These are phyloP conservation scores for Otocyon megalotis DNA, from an alignment of 2,113 vertebrate genomes.

Conservation along the genomic window DNA sequence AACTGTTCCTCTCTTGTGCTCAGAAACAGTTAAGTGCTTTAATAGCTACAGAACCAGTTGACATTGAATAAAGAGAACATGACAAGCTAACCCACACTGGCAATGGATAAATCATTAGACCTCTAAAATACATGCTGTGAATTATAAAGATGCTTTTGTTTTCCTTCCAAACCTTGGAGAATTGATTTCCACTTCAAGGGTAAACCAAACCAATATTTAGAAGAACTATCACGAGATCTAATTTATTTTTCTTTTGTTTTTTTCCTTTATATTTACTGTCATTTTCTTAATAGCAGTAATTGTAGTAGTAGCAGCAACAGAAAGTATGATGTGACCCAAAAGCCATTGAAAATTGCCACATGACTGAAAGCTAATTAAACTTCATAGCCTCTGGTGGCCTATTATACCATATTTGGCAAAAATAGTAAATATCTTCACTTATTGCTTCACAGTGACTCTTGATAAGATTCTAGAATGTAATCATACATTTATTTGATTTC, in stretches of 20 bases:
- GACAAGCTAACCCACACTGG: background rate
- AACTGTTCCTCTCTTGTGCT: conserved; percentile 91
- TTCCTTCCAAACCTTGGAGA: conserved; percentile 42
- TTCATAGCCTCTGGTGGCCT: conserved; percentile 27
- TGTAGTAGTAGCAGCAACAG: background rate
- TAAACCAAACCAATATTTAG: conserved; percentile 64
- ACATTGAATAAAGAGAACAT: conserved; percentile 75
- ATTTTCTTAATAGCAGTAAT: background rate
- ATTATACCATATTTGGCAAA: conserved; percentile 45
- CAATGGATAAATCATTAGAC: conserved; percentile 51
- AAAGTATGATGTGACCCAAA: conserved; percentile 51
- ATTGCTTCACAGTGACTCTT: conserved; percentile 3
- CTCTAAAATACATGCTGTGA: conserved; percentile 60
- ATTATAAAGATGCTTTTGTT: conserved; percentile 52
- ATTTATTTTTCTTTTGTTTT: conserved; percentile 72
- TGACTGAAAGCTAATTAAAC: conserved; percentile 16
- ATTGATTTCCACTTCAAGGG: conserved; percentile 52
- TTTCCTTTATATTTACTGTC: conserved; percentile 5
- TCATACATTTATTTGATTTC: conserved; percentile 50
- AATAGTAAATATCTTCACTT: conserved; percentile 28
- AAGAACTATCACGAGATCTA: background rate
- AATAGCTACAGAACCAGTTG: conserved; percentile 84
- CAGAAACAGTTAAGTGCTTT: conserved; percentile 89
- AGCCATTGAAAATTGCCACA: background rate
- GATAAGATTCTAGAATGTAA: conserved; percentile 30